Conservation (phyloP, 2,113 vertebrate genomes). For the Phaetusa simplex region DNA sequence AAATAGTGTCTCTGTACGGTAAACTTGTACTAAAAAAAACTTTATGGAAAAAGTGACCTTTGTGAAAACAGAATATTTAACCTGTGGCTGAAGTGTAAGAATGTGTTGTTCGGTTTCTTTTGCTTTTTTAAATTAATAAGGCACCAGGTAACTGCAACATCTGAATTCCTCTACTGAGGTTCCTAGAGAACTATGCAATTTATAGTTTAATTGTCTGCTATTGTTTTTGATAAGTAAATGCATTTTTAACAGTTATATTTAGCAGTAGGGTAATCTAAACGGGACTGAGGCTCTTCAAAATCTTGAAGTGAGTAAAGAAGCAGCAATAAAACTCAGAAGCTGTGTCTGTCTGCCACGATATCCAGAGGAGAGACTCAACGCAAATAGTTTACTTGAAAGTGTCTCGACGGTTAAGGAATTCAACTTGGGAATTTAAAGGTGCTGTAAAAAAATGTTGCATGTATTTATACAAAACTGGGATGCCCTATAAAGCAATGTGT, state of each 20-base stretch:
- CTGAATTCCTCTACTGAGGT: background rate
- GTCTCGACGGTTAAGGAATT: background rate
- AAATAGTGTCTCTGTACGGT: background rate
- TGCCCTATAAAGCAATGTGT: conserved; percentile 40
- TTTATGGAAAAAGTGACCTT: conserved; percentile 5
- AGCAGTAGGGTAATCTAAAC: background rate
- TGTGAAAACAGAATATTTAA: background rate
- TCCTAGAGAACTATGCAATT: background rate
- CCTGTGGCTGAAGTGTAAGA: background rate
- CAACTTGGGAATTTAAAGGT: conserved; percentile 1
- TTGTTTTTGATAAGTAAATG: background rate
- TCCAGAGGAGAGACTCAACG: background rate
- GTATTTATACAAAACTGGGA: background rate
- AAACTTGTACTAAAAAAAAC: background rate
- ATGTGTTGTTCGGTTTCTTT: background rate
- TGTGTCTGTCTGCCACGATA: background rate
- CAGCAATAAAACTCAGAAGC: background rate
- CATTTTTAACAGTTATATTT: background rate
- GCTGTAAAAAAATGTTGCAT: background rate
- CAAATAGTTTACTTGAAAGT: background rate
- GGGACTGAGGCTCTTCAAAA: background rate
- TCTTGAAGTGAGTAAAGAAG: background rate
- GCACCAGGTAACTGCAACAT: background rate
- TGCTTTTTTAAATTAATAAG: background rate
- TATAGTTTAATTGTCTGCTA: background rate